These are phyloP conservation scores for Chymomyza caudatula DNA, from an alignment of 2,888 invertebrate species.

Conservation along the genomic window DNA sequence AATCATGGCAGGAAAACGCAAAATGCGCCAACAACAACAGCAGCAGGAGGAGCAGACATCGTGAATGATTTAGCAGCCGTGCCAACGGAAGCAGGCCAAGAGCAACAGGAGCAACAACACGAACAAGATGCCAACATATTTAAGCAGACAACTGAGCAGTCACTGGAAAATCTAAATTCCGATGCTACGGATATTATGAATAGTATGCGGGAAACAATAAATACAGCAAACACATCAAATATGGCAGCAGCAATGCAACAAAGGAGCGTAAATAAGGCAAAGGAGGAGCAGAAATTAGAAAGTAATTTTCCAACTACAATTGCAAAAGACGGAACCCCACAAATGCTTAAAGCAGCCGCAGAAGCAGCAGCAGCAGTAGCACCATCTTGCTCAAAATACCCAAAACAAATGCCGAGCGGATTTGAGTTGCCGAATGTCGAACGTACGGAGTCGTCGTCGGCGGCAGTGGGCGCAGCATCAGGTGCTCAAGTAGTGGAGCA, in stretches of 20 bases:
- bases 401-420: not conserved
- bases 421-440: too few relatives aligned
- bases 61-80: slow-evolving; percentile 42
- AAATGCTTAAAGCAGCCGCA: slow-evolving; percentile 19
- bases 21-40: slow-evolving; percentile 12
- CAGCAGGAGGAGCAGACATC: slow-evolving; percentile 24
- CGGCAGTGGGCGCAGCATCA: slow-evolving; percentile 33
- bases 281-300: slow-evolving; percentile 58
- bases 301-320: slow-evolving; percentile 62
- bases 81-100: slow-evolving; percentile 38
- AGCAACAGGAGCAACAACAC: slow-evolving; percentile 12
- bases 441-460: not conserved
- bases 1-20: slow-evolving; percentile 61
- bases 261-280: slow-evolving; percentile 6
- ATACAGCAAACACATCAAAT: slow-evolving; percentile 25
- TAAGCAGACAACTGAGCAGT: slow-evolving; percentile 36
- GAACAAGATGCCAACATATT: slow-evolving; percentile 16
- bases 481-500: slow-evolving; percentile 32
- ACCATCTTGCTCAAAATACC: not conserved
- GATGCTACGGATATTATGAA: slow-evolving; percentile 67
- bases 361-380: not conserved
- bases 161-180: slow-evolving; percentile 63
- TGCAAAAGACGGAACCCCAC: too few relatives aligned
- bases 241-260: slow-evolving; percentile 18
- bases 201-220: slow-evolving; percentile 46